A percentile compares a stretch with the other conserved stretches of the same genome.
phyloP scores from a whole-genome alignment of 2,113 vertebrate genomes.

The Bos taurus region DNA sequence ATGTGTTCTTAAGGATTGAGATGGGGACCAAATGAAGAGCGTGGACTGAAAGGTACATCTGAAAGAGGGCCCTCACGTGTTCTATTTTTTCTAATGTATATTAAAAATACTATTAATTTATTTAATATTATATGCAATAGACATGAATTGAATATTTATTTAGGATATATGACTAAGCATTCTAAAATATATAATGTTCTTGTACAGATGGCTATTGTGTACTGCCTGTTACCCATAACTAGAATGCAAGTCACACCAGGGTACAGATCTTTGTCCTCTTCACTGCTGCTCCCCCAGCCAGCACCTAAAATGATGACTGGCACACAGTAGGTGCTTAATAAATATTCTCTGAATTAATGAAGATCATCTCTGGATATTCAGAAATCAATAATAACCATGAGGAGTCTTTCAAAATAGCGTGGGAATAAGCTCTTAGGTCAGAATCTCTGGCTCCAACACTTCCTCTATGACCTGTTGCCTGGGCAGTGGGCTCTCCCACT shows the following conservation, averaged over 20 bases:
- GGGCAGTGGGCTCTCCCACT: neutral
- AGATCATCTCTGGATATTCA: neutral
- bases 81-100: neutral
- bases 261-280: neutral
- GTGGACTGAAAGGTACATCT: neutral
- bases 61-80: neutral
- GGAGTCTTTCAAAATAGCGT: neutral
- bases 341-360: neutral
- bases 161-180: neutral
- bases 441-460: neutral
- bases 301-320: neutral
- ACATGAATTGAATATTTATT: neutral
- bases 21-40: neutral
- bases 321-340: neutral
- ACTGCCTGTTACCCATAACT: neutral
- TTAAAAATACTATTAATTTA: neutral
- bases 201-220: too few relatives aligned
- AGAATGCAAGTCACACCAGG: neutral
- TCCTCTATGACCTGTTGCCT: neutral
- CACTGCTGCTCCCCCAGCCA: neutral
- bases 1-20: neutral
- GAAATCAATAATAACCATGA: neutral
- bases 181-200: neutral
- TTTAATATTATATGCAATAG: neutral
- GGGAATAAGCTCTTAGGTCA: neutral